These are phyloP conservation scores for Leptinotarsa texana DNA, from an alignment of 1,140 invertebrate genomes.

Conservation along the genomic window DNA sequence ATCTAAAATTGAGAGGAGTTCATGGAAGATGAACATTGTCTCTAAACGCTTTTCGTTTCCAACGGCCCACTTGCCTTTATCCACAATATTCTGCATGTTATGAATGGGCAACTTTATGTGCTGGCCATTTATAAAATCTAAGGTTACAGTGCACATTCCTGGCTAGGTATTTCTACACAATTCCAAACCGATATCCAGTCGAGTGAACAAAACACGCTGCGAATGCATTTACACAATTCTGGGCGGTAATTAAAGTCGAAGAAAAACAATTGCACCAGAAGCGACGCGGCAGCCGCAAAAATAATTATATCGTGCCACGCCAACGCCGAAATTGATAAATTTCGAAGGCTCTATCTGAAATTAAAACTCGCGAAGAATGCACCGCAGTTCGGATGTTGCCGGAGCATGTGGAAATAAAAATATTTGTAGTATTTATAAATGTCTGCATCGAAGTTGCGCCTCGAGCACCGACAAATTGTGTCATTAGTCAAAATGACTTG, in stretches of 20 bases:
- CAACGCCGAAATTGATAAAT: slow-evolving; percentile 16
- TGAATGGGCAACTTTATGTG: too few relatives aligned
- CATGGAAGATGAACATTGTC: too few relatives aligned
- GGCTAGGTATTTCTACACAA: not conserved
- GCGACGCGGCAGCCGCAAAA: slow-evolving; percentile 4
- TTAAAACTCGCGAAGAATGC: slow-evolving; percentile 32
- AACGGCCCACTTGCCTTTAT: too few relatives aligned
- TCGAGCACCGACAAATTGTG: slow-evolving; percentile 42
- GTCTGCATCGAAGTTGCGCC: slow-evolving; percentile 34
- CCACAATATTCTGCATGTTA: too few relatives aligned
- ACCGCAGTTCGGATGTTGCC: slow-evolving; percentile 9
- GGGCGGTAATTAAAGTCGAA: slow-evolving; percentile 8
- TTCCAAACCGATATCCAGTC: not conserved
- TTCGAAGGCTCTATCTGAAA: slow-evolving; percentile 19
- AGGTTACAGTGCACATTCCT: too few relatives aligned
- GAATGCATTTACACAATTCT: slow-evolving; percentile 1
- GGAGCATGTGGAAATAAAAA: slow-evolving; percentile 28
- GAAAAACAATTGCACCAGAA: slow-evolving; percentile 15
- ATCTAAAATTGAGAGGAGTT: too few relatives aligned
- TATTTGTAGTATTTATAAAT: slow-evolving; percentile 34
- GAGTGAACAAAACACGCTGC: not conserved
- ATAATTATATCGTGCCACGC: slow-evolving; percentile 17
- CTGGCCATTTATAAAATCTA: too few relatives aligned
- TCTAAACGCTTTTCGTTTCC: too few relatives aligned
- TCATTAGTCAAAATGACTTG: slow-evolving; percentile 40